Percentiles rank a stretch among this genome's conserved stretches.
These are phyloP conservation scores for Hydropsyche tenuis DNA, from an alignment of 1,140 invertebrate genomes.

Conservation along the genomic window DNA sequence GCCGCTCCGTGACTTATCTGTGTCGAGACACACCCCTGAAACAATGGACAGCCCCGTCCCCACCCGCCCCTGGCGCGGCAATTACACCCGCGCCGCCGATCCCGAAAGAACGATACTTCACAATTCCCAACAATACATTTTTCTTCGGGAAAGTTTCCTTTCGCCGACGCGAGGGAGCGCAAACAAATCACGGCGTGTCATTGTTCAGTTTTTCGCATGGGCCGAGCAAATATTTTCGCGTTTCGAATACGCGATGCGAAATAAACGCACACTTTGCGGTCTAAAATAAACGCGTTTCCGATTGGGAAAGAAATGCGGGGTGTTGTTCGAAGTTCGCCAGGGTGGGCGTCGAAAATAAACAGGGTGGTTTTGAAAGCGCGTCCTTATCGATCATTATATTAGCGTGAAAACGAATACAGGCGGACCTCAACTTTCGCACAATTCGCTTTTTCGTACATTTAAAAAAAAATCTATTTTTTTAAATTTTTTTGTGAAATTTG, in stretches of 20 bases:
- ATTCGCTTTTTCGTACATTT: no score
- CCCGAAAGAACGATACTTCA: conserved; percentile 30
- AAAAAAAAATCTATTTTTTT: no score
- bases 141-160: conserved; percentile 22
- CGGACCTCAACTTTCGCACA: no score
- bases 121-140: conserved; percentile 26
- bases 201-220: conserved; percentile 10
- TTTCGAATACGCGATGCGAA: background rate
- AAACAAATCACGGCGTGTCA: conserved; percentile 25
- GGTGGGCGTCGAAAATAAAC: no score
- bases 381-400: no score
- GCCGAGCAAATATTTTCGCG: conserved; percentile 9
- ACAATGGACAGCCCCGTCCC: background rate
- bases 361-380: no score
- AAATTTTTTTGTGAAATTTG: no score
- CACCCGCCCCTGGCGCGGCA: background rate
- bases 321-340: no score
- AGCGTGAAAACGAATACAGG: no score
- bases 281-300: no score
- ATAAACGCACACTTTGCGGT: no score
- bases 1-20: conserved; percentile 37
- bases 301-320: no score
- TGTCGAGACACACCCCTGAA: conserved; percentile 12
- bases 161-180: background rate
- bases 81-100: conserved; percentile 23